Evolutionary conservation across 35 echinoderm and acorn worm genomes (phyloP), one percentile per base, ranked within the genome.

Genomic region (Patiria miniata): DNA sequence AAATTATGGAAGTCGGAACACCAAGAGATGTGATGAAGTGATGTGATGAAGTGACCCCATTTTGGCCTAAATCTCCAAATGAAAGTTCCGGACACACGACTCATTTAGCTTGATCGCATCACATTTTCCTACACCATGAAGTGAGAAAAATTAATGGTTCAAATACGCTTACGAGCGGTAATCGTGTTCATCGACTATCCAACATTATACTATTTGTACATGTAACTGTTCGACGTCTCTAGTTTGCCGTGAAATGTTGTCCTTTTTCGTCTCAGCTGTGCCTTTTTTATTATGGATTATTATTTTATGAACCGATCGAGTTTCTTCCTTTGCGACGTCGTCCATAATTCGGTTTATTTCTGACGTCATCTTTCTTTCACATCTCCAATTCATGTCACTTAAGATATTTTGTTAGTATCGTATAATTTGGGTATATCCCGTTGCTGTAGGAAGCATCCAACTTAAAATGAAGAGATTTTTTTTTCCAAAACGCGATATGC

Each of bases 291-390:
- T 32, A 73, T 73, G 21, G 65, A 14, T 32, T 26, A n/a, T n/a
- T n/a, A n/a, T n/a, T n/a, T n/a, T n/a, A n/a, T n/a, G n/a, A n/a
- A n/a, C n/a, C n/a, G n/a, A 73, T 73, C 65, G 26, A 26, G 65
- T 73, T 34, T 73, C 65, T 73, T 73, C 65, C 65, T 18, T 73
- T 73, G 29, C 21, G 34, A 73, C 65, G 65, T 73, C 65, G 29
- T 73, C 65, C 29, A 26, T 73, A 14, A 32, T 73, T 36, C 12
- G 16, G 8, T 8, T 22, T 18, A 58, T 58, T 58, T 58, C 17
- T 73, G 23, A 23, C 65, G 34, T 32, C 65, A 73, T 73, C 65
- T 73, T 12, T 34, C 14, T 34, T 26, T 34, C 19, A 69, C 61
- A 69, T 9, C 8, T 22, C 18, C 33, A 30, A 10, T 22, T 68